phyloP scores from a whole-genome alignment of 2,113 vertebrate genomes.

The Oreochromis spilurus region DNA sequence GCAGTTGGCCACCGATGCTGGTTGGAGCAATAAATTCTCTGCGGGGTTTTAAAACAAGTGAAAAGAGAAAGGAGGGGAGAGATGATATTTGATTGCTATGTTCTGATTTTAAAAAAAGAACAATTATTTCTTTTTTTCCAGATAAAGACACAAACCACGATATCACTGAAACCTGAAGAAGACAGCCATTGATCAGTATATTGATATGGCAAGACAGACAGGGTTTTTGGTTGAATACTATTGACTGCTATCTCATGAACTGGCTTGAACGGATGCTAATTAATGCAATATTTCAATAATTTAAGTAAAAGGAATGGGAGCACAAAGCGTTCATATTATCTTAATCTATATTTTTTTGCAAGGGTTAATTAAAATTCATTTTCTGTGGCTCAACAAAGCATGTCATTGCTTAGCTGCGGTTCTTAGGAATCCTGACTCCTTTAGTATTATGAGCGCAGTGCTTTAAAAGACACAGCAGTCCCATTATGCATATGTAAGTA shows the following conservation, averaged over 20 bases:
- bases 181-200: constrained; percentile 3
- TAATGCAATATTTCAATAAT: neutral
- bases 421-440: constrained; percentile 14
- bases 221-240: neutral
- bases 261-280: neutral
- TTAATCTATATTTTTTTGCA: neutral
- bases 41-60: constrained; percentile 25
- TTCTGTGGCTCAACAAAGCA: neutral
- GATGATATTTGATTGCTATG: neutral
- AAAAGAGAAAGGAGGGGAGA: neutral
- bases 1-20: constrained; percentile 37
- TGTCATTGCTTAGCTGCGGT: neutral
- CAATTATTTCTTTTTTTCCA: neutral
- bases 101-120: neutral
- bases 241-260: neutral
- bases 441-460: neutral
- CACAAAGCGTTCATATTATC: neutral
- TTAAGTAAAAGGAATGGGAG: neutral
- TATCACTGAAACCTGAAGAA: neutral
- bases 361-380: neutral
- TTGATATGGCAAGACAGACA: neutral
- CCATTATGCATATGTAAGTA: constrained; percentile 11
- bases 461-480: constrained; percentile 18
- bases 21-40: constrained; percentile 51
- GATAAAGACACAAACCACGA: neutral